Conservation (phyloP, 2,888 invertebrate genomes). For the Chymomyza procnemis region DNA sequence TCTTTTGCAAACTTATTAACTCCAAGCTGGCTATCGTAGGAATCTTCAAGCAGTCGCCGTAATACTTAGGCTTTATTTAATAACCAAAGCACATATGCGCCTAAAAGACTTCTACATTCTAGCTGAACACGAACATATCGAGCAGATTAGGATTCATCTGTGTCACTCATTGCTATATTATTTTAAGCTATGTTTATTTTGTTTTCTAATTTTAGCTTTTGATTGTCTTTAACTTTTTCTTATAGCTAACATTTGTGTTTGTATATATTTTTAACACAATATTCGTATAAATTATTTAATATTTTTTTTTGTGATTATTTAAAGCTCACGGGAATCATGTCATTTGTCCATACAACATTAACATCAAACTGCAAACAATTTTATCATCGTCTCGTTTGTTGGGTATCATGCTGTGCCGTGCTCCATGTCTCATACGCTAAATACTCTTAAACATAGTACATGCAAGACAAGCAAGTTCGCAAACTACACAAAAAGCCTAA, state of each 20-base stretch:
- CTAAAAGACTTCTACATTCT: too few relatives aligned
- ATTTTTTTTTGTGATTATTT: not conserved
- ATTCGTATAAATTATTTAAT: slow-evolving; percentile 6
- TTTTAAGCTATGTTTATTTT: slow-evolving; percentile 7
- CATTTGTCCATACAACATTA: slow-evolving; percentile 25
- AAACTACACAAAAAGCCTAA: slow-evolving; percentile 19
- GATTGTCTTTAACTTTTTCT: slow-evolving; percentile 10
- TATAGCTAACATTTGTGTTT: not conserved
- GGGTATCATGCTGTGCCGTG: not conserved
- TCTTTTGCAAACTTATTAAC: too few relatives aligned
- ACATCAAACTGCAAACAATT: slow-evolving; percentile 7
- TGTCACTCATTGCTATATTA: not conserved
- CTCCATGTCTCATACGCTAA: not conserved
- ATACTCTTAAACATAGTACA: not conserved
- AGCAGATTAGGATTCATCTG: too few relatives aligned
- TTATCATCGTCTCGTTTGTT: not conserved
- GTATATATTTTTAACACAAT: slow-evolving; percentile 26
- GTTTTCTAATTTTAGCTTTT: too few relatives aligned
- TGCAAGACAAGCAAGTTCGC: not conserved
- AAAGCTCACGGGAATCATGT: slow-evolving; percentile 27
- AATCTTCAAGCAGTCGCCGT: too few relatives aligned
- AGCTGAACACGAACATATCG: too few relatives aligned
- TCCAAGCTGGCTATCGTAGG: too few relatives aligned
- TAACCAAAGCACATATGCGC: too few relatives aligned
- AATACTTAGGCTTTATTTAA: too few relatives aligned